phyloP scores from a whole-genome alignment of 2,113 vertebrate species.

The Sander lucioperca region DNA sequence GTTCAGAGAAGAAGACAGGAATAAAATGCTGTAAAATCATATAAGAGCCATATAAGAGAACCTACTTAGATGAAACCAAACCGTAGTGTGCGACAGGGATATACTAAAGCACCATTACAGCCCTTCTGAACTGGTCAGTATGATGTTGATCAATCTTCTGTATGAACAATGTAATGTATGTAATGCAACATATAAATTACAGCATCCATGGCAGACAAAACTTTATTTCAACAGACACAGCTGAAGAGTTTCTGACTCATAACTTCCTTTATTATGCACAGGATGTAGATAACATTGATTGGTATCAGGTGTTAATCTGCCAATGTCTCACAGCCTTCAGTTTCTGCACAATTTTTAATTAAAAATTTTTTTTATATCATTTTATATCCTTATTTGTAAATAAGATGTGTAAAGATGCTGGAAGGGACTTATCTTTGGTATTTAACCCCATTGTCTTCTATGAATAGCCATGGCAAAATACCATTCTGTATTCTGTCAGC shows the following conservation, averaged over 20 bases:
- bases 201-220: not conserved
- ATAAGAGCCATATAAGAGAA: not conserved
- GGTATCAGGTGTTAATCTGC: not conserved
- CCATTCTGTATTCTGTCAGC: slow-evolving; percentile 43
- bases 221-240: slow-evolving; percentile 20
- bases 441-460: slow-evolving; percentile 52
- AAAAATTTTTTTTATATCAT: not conserved
- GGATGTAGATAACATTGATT: slow-evolving; percentile 5
- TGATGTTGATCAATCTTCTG: not conserved
- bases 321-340: not conserved
- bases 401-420: not conserved
- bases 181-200: not conserved
- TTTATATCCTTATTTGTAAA: not conserved
- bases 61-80: not conserved
- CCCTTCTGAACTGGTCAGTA: too few species aligned
- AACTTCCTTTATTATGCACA: slow-evolving; percentile 44
- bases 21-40: not conserved
- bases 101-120: not conserved
- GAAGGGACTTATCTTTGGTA: not conserved
- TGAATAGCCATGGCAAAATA: slow-evolving; percentile 52
- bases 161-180: too few species aligned
- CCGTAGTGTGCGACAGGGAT: not conserved
- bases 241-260: slow-evolving; percentile 38
- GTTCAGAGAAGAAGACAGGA: too few species aligned
- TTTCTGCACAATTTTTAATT: not conserved